Evolutionary conservation across 1,140 invertebrate genomes (phyloP), one percentile per base, ranked within the genome.

Genomic region (Rhopalosiphum padi): DNA sequence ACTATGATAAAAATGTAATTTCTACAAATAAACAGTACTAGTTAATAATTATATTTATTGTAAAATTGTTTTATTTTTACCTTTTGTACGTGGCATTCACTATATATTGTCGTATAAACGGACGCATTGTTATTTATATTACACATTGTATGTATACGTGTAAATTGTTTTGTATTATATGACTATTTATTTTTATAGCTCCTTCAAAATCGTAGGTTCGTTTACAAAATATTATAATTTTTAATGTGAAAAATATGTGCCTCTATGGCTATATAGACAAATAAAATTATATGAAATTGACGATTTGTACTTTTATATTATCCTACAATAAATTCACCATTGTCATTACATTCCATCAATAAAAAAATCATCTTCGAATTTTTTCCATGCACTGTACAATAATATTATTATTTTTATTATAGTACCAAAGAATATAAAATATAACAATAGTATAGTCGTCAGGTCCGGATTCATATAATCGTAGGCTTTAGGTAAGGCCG

Each of bases 41-140:
- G 60, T 68, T 77, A 77, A 77, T 77, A n/a, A 77, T 83, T 22
- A 83, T 83, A 83, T 83, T 37, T 83, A 83, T 37, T 83, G 77
- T 37, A 83, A 37, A 83, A 37, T 83, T 37, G 35, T 83, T 37
- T 83, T 37, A 83, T 83, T 35, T 85, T 85, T 41, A 85, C 83
- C 83, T 85, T 85, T 85, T 85, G 23, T 46, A 87, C 43, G 85
- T 86, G 30, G 83, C 37, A 87, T 46, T 23, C n/a, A 87, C 43
- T 87, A 30, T 60, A 60, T 77, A 77, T 30, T 87, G 85, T 87
- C 23, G 85, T 37, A 46, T 87, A 87, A 87, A 46, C 35, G 43
- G 85, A 87, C 85, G 43, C 43, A 43, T 46, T 87, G 85, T 87
- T 87, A 87, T 87, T 46, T 87, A 87, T 87, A 87, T 77, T 77